Evolutionary conservation across 2,113 vertebrate genomes (phyloP).

Genomic region (Cynocephalus volans): DNA sequence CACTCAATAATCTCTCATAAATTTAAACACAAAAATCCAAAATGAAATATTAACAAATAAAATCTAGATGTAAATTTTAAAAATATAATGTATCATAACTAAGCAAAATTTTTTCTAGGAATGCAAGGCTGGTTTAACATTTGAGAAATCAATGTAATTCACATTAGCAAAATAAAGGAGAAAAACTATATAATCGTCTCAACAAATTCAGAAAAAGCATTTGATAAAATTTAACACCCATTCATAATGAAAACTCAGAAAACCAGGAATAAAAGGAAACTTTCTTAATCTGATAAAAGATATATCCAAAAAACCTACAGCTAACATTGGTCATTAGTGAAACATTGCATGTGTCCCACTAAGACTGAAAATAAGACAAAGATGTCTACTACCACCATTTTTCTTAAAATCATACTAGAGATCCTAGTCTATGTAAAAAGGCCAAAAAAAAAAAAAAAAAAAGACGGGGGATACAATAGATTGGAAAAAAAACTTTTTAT

Average conservation of each 20-base stretch:
- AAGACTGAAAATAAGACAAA: not conserved
- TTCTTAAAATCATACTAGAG: not conserved
- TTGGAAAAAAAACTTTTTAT: not conserved
- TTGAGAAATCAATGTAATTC: not conserved
- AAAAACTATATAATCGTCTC: not conserved
- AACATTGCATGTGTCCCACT: not conserved
- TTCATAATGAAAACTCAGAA: not conserved
- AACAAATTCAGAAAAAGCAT: not conserved
- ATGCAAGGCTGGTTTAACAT: not conserved
- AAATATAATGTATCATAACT: not conserved
- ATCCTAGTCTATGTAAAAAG: not conserved
- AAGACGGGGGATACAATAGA: not conserved
- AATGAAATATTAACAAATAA: slow-evolving; percentile 22
- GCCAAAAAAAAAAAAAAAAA: not conserved
- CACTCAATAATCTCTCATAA: not conserved
- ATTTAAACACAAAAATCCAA: not conserved
- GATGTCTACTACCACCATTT: not conserved
- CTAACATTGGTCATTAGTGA: not conserved
- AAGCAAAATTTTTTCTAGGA: not conserved
- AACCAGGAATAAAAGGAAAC: not conserved
- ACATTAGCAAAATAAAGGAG: not conserved
- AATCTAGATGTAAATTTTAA: not conserved
- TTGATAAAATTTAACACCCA: not conserved
- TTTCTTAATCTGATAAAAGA: slow-evolving; percentile 22
- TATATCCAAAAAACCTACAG: not conserved